These are phyloP conservation scores for Geotrupes spiniger DNA, from an alignment of 2,888 invertebrate genomes.

Conservation along the genomic window DNA sequence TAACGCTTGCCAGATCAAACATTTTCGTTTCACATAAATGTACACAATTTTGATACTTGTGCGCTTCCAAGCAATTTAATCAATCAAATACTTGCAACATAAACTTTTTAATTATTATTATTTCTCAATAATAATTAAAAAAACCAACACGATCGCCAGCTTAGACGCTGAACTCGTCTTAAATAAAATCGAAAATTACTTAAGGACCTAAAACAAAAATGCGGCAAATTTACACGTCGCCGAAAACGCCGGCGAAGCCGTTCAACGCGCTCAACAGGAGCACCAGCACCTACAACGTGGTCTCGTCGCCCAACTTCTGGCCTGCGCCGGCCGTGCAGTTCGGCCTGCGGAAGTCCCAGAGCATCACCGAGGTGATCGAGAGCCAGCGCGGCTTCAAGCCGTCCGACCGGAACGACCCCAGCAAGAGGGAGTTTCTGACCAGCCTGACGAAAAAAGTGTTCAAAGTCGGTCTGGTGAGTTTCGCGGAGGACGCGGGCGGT, in stretches of 20 bases:
- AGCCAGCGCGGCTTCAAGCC: constrained; percentile 78
- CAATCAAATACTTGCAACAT: too few relatives aligned
- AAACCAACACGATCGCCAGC: too few relatives aligned
- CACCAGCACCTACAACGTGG: constrained; percentile 29
- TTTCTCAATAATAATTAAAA: too few relatives aligned
- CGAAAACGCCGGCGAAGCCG: constrained; percentile 14
- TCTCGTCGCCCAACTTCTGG: constrained; percentile 34
- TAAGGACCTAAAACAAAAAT: too few relatives aligned
- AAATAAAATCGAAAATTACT: too few relatives aligned
- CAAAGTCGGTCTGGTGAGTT: constrained; percentile 78
- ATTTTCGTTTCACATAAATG: too few relatives aligned
- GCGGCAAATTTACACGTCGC: constrained; percentile 2
- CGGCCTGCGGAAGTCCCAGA: constrained; percentile 34
- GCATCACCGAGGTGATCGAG: constrained; percentile 59
- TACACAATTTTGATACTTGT: too few relatives aligned
- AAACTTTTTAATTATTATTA: too few relatives aligned
- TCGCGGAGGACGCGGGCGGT: too few relatives aligned
- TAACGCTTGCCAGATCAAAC: too few relatives aligned
- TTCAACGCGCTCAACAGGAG: constrained; percentile 28
- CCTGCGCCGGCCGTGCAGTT: constrained; percentile 26
- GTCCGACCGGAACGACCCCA: constrained; percentile 79
- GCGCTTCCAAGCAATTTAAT: too few relatives aligned
- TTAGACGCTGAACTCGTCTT: too few relatives aligned
- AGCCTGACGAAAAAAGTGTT: constrained; percentile 79
- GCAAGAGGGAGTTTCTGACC: constrained; percentile 75